Conservation (phyloP, 2,113 vertebrate species). For the Cygnus atratus region DNA sequence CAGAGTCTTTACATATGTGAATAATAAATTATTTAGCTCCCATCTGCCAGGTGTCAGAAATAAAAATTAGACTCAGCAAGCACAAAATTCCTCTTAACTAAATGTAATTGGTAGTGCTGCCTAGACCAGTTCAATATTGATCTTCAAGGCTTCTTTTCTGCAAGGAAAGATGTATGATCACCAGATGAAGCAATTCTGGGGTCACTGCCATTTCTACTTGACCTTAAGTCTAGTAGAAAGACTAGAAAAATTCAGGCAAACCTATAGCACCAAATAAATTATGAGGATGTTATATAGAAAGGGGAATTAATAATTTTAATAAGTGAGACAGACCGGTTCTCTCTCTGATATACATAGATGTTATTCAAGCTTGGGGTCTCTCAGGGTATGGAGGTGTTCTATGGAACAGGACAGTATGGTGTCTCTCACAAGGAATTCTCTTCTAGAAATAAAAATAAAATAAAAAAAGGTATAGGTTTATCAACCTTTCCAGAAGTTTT, state of each 20-base stretch:
- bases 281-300: background rate
- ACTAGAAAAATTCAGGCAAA: background rate
- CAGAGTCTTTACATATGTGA: background rate
- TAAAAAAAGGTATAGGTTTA: background rate
- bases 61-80: background rate
- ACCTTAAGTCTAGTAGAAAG: background rate
- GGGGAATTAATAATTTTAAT: background rate
- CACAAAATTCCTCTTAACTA: background rate
- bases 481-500: background rate
- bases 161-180: background rate
- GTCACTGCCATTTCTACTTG: background rate
- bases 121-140: background rate
- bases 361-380: background rate
- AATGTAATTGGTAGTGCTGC: background rate
- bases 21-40: background rate
- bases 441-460: background rate
- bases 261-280: fast-evolving
- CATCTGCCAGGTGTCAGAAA: background rate
- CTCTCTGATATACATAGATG: background rate
- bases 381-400: background rate
- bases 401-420: background rate
- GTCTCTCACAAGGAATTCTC: background rate
- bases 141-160: background rate
- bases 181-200: background rate
- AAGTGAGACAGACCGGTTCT: background rate